A percentile compares a stretch with the other conserved stretches of the same genome.
Conservation (phyloP, 2,113 vertebrate genomes). For the Neoarius graeffei region DNA sequence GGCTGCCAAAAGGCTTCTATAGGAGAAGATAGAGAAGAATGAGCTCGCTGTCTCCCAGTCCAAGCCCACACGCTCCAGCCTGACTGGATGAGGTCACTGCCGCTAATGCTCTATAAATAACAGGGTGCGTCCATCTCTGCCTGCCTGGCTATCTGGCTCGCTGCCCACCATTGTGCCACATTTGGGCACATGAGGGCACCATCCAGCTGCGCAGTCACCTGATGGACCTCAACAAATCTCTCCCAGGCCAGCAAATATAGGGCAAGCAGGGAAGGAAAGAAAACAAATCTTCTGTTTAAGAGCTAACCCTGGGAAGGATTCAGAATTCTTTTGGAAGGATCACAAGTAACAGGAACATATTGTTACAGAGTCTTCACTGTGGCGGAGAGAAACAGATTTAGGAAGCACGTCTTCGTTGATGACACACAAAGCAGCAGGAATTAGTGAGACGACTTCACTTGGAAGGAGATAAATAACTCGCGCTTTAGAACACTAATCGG, state of each 20-base stretch:
- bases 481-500: slow-evolving; percentile 30
- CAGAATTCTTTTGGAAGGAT: background rate
- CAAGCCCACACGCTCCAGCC: slow-evolving; percentile 28
- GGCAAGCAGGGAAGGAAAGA: background rate
- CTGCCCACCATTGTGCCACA: slow-evolving; percentile 55
- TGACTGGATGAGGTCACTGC: slow-evolving; percentile 54
- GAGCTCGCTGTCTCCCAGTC: slow-evolving; percentile 44
- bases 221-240: slow-evolving; percentile 18
- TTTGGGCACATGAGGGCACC: slow-evolving; percentile 39
- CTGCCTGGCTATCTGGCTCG: slow-evolving; percentile 46
- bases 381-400: background rate
- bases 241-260: background rate
- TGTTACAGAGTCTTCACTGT: background rate
- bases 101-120: slow-evolving; percentile 56
- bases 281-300: background rate
- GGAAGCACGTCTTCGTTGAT: background rate
- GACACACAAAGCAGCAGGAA: slow-evolving; percentile 1
- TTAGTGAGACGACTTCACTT: background rate
- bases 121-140: slow-evolving; percentile 51
- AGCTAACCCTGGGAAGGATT: background rate
- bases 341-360: background rate
- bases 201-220: slow-evolving; percentile 31
- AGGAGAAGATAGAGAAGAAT: slow-evolving; percentile 41
- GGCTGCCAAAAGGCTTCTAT: slow-evolving; percentile 5
- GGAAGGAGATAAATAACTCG: slow-evolving; percentile 4